A percentile compares a stretch with the other conserved stretches of the same genome.
These are phyloP conservation scores for Paramormyrops kingsleyae DNA, from an alignment of 2,113 vertebrate species.

Conservation along the genomic window DNA sequence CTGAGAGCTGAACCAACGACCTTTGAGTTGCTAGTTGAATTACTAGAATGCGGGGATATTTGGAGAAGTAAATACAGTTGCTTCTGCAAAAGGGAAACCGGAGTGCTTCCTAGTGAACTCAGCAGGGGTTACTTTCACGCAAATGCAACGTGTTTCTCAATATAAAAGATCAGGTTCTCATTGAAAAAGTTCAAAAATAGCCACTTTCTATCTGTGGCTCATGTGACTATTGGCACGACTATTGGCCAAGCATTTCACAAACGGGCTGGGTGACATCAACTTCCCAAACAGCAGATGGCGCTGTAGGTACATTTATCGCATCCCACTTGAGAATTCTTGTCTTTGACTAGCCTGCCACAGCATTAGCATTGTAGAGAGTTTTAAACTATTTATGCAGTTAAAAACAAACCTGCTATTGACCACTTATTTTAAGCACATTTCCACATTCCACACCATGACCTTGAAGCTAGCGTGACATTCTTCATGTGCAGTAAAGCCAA, in stretches of 20 bases:
- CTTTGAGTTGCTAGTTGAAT: too few species aligned
- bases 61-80: too few species aligned
- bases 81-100: too few species aligned
- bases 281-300: background rate
- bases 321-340: too few species aligned
- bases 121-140: too few species aligned
- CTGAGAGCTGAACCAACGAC: too few species aligned
- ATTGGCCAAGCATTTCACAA: background rate
- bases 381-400: background rate
- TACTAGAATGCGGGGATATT: too few species aligned
- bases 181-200: background rate
- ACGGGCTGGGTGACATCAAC: background rate
- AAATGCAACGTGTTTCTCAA: background rate
- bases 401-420: background rate
- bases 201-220: background rate
- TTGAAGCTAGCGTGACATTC: background rate
- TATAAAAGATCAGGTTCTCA: background rate
- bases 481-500: background rate
- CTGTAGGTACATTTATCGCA: background rate
- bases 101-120: too few species aligned
- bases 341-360: background rate
- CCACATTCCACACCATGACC: background rate
- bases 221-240: background rate
- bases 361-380: background rate
- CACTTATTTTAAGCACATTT: background rate